Conservation (phyloP, 2,888 invertebrate genomes). For the Patella pellucida region DNA sequence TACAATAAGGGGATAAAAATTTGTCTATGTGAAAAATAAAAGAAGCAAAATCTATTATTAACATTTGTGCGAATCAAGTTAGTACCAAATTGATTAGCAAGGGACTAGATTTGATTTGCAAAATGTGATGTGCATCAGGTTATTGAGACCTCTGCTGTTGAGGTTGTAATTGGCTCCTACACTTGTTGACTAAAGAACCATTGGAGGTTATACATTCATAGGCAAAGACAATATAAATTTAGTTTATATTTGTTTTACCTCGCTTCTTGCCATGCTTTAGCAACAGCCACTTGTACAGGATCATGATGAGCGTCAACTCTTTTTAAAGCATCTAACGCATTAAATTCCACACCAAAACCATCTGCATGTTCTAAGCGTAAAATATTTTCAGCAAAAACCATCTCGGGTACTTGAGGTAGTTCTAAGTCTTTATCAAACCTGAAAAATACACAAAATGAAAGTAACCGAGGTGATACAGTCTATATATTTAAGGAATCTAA, state of each 20-base stretch:
- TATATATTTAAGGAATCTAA: neutral
- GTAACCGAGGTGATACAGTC: neutral
- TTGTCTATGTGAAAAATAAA: too few species aligned
- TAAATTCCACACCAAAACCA: slow-evolving; percentile 80
- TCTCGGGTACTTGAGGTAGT: slow-evolving; percentile 96
- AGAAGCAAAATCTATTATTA: too few species aligned
- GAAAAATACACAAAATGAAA: slow-evolving; percentile 22
- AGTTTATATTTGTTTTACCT: slow-evolving; percentile 75
- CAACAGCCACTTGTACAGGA: slow-evolving; percentile 87
- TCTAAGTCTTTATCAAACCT: slow-evolving; percentile 69
- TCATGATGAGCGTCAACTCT: slow-evolving; percentile 75
- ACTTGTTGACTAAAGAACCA: too few species aligned
- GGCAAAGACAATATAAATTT: too few species aligned
- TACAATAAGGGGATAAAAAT: too few species aligned
- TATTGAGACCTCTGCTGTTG: too few species aligned
- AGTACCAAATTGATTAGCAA: too few species aligned
- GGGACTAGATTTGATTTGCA: too few species aligned
- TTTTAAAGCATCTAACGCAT: slow-evolving; percentile 90
- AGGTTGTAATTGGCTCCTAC: too few species aligned
- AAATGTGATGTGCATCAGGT: too few species aligned
- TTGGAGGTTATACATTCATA: too few species aligned
- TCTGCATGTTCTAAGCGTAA: slow-evolving; percentile 79
- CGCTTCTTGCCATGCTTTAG: slow-evolving; percentile 91
- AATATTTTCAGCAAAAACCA: slow-evolving; percentile 95
- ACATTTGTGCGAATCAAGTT: too few species aligned